Evolutionary conservation across 1,140 invertebrate species (phyloP), one percentile per base, ranked within the genome.

Genomic region (Leptinotarsa lineolata): DNA sequence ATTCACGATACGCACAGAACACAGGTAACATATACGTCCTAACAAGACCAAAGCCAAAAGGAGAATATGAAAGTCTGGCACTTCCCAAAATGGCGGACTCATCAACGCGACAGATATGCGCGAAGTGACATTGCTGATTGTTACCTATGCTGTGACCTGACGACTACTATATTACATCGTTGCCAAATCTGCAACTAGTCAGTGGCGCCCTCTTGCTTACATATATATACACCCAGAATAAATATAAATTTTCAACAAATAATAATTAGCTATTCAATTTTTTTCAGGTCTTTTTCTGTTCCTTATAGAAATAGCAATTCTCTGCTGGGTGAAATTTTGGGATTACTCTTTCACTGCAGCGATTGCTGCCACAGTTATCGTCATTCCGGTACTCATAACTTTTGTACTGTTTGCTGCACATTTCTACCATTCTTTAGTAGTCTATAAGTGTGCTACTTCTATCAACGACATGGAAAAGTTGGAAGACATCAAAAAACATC

Each of bases 251-350:
- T 18, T 44, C 4, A 3, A 68, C n/a, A 5, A 44, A 44, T 68
- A 13, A 8, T 18, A 44, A 59, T 12, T n/a, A 59, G 20, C 16
- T 63, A 11, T 12, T 58, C 3, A 6, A 11, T 71, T 74, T 46
- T 82, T 91, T 76, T 81, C 68, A 83, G 92, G 92, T 68, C 88
- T 97, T 30, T 91, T 97, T 73, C 86, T 93, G 12, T 92, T 93
- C 79, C 84, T 92, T 66, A 90, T 92, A 30, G 91, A 93, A 81
- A 92, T 97, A 66, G 95, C 93, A 1, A 92, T 98, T 61, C 88
- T 97, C 1, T 96, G 94, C 81, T 97, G 95, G 94, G 92, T 94
- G 2, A 94, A 94, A 83, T 94, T 94, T 84, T 93, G 92, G 90
- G 91, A 93, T 80, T 92, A 92, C 78, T 93, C 91, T 0, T 90